Evolutionary conservation across 2,113 vertebrate genomes (phyloP), one percentile per base, ranked within the genome.

Genomic region (Crotalus helleri): DNA sequence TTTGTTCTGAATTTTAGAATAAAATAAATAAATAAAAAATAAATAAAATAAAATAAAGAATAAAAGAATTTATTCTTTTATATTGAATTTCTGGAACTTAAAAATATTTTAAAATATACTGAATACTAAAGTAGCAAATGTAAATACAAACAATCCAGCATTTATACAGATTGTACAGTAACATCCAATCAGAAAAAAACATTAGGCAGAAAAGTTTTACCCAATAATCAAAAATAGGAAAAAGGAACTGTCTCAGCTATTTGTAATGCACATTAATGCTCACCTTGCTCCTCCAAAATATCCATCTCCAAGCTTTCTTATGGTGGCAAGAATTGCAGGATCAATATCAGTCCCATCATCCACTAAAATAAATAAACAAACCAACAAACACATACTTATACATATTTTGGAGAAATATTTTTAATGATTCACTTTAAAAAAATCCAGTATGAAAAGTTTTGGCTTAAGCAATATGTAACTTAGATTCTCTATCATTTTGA

Each of bases 271-370:
- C 15, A 23, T 87, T 8, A 46, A 64, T 44, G 94, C 94, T 95
- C 96, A 99, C 99, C 99, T 99, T n/a, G 98, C 99, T 91, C 99
- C 99, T 94, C 98, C 99, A 96, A 99, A 99, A 96, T 99, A 99
- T 86, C 99, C 99, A 97, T 99, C 99, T 61, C 99, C 98, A 87
- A 99, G 97, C 97, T 99, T 99, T 95, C 99, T 97, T 94, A 99
- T 97, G 54, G 98, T 99, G 92, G 98, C 97, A 92, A 99, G 96
- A 96, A 99, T 98, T 85, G 99, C 99, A 17, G 99, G 97, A 95
- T 99, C 99, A 95, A 99, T 97, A 61, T 98, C 98, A 87, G 98
- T 98, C 89, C 98, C 98, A 90, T 99, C 99, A 49, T 99, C 98
- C 97, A 98, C 99, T 99, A 69, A 89, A 94, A 95, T 89, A 85